Base-by-base conservation (phyloP, 2,888 invertebrate genomes). In the Dasysyrphus tricinctus region DNA sequence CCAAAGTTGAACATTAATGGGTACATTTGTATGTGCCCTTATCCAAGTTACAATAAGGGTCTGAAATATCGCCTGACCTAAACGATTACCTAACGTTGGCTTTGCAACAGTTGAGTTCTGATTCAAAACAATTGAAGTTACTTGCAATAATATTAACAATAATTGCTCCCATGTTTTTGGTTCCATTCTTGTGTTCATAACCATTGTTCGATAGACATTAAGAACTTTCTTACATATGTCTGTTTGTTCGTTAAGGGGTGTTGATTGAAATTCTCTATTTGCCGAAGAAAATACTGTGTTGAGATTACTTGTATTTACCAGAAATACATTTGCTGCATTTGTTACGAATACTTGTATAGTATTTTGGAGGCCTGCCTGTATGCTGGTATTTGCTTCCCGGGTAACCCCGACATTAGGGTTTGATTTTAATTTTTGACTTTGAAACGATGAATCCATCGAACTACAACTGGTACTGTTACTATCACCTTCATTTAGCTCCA, bases 21-120 rank as follows among this genome's bases (percentile, higher is more conserved):
- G 95, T 7, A 98, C 98, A 92, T 98, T 98, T 89, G 99, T 94
- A 93, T 98, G 98, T 0, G 98, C 99, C 90, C 98, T 97, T 89
- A 99, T 98, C 98, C 99, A 99, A 4, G 98, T 98, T 88, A 99
- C 98, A 88, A 99, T 98, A 65, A 99, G 93, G 0, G 99, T 99
- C 94, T 99, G 96, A 90, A 97, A 97, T 88, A 97, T 94, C 0
- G 97, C 97, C 29, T 97, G 97, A 6, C 97, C 97, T 85, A 97
- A 93, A 90, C 96, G 96, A 39, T 96, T 96, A 49, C 95, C 95
- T 90, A 96, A 92, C 9, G 90, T 89, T 44, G 90, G 89, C 92
- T 97, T 97, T 78, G 95, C 94, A 89, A 95, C 95, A 3, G 96
- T 95, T 6, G 96, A 96, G 82, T 95, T 95, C 91, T 96, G 96